Base-by-base conservation (phyloP, 2,797 vertebrate genomes). In the Sebastes trivittatus region DNA sequence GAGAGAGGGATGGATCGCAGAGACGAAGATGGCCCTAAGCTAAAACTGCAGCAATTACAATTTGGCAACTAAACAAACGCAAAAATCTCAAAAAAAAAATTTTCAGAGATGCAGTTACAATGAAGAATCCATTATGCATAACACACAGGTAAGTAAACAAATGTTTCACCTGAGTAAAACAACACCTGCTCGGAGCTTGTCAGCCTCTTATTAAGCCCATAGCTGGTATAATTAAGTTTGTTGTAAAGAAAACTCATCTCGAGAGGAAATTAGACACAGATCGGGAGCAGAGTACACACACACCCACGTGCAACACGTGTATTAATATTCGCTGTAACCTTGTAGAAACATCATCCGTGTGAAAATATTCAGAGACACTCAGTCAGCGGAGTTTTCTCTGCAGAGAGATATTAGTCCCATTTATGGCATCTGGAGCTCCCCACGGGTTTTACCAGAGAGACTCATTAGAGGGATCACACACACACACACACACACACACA, bases 401-500 rank as follows among this genome's bases (percentile, higher is more conserved):
- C 62, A 65, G 75, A 88, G 72, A 83, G 29, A 66, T 78, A 87
- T 81, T 76, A 83, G 56, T 73, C 85, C 38, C 62, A 64, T 74
- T 85, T 74, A 81, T 32, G 55, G 68, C 54, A 78, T 77, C 80
- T 81, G 75, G 36, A 68, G 71, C 52, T 85, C 64, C 73, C 81
- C 54, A 55, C 38, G 63, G 61, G 58, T 76, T 82, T 60, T 1
- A 80, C 66, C 69, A 25, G 2, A 29, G 84, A 25, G 79, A 76
- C 77, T 82, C 82, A 72, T 90, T 87, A 87, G 68, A 52, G 18
- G 30, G 71, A 63, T 80, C 30, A 69, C 27, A 34, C 34, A 11
- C 9, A 34, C 9, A 58, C 55, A 29, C 62, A 59, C 27, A 29
- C 29, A 32, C 49, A 18, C 62, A 70, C 29, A 72, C 27, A 34